Evolutionary conservation across 1,140 invertebrate species (phyloP).

Genomic region (Drosophila kepulauana): DNA sequence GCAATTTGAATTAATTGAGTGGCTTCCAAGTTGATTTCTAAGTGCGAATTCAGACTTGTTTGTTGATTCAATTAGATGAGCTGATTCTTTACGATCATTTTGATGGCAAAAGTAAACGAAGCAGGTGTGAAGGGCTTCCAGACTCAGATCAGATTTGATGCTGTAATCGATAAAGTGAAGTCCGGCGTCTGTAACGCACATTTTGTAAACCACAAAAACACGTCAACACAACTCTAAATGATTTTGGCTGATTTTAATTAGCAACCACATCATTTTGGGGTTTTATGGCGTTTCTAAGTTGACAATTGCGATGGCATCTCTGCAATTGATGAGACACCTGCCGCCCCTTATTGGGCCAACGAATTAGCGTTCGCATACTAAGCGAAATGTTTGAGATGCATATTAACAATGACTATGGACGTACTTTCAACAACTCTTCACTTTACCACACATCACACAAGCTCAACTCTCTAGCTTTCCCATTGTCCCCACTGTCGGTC

Average conservation of each 20-base stretch:
- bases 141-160: not conserved
- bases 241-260: slow-evolving; percentile 69
- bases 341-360: slow-evolving; percentile 48
- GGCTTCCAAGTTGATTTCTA: not conserved
- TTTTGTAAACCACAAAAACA: not conserved
- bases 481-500: not conserved
- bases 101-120: not conserved
- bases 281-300: slow-evolving; percentile 46
- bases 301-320: slow-evolving; percentile 15
- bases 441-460: no score
- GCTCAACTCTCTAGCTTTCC: not conserved
- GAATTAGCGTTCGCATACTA: slow-evolving; percentile 62
- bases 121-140: not conserved
- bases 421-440: slow-evolving; percentile 24
- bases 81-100: not conserved
- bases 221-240: slow-evolving; percentile 1
- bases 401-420: slow-evolving; percentile 52
- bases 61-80: not conserved
- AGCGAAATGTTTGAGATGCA: slow-evolving; percentile 56
- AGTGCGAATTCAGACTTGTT: not conserved
- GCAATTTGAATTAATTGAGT: slow-evolving; percentile 6
- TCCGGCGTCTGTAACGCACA: not conserved
- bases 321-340: slow-evolving; percentile 59
- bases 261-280: slow-evolving; percentile 22
- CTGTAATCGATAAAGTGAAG: not conserved